Evolutionary conservation across 1,140 invertebrate genomes (phyloP), one percentile per base, ranked within the genome.

Genomic region (Linepithema humile): DNA sequence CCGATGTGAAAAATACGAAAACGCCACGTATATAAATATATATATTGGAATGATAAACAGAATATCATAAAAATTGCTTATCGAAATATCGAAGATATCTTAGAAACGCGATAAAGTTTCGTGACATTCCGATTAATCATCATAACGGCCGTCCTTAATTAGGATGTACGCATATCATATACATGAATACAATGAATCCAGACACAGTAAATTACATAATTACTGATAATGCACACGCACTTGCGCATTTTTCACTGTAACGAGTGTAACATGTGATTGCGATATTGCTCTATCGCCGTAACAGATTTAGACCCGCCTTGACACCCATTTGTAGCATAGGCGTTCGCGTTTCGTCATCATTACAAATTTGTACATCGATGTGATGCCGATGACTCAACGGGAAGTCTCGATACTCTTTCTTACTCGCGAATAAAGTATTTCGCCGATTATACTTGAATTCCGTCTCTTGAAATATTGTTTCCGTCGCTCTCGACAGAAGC

Each of bases 251-350:
- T 59, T 62, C 20, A 26, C 7, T 40, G 60, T 45, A 57, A 70
- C 43, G 17, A n/a, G n/a, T 64, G 38, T 23, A 32, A 45, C 26
- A 43, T n/a, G 17, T 17, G 50, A 67, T 57, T 26, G 15, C 10
- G 53, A 40, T 67, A 57, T 40, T 17, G n/a, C 15, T 72, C 43
- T 64, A 72, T 7, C 29, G 69, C n/a, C 59, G 29, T 35, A 77
- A 83, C 15, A 2, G 29, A 72, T 82, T 85, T 83, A 83, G 78
- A 73, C 38, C 26, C 32, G 29, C 84, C 84, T 83, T 85, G 78
- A 73, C 84, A 85, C 50, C 80, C 23, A 83, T 85, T 85, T 60
- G 6, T 35, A 32, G 45, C 35, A 57, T 32, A 73, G 62, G 74
- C n/a, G 23, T 55, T 26, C 1, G 17, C 17, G 1, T 73, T 53